Evolutionary conservation across 2,888 invertebrate species (phyloP), one percentile per base, ranked within the genome.

Genomic region (Asteroscopus sphinx): DNA sequence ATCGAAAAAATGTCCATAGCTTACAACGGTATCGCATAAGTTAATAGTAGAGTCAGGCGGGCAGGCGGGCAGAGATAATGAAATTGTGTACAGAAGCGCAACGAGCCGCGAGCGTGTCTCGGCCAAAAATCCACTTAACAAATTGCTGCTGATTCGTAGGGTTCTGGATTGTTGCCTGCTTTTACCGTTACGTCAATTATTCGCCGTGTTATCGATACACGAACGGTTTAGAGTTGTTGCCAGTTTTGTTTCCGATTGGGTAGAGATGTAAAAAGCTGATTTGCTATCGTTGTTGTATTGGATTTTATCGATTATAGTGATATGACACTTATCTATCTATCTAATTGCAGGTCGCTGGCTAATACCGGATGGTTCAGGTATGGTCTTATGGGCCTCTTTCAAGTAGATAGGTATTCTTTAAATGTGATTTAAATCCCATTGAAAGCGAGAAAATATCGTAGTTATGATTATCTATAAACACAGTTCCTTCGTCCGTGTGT

Each of bases 101-200:
- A 89, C 93, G 94, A 91, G 91, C 86, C 92, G 90, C 83, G 92
- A 90, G 91, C 92, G 91, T 92, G 93, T 93, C 93, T 93, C 94
- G 93, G 90, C 88, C 92, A 94, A 94, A 94, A 94, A 94, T 94
- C 94, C 94, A 94, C 94, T 94, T 94, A 94, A 94, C 94, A 94
- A 94, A 94, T 94, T 94, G 94, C 93, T 92, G 94, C 93, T 93
- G 94, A 94, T 94, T 93, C 93, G 92, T 88, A 91, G 92, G 93
- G 93, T 90, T 93, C 90, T 89, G 92, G 92, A 92, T 93, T 93
- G 93, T 91, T 93, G 92, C 85, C 90, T 88, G 91, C 90, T 92
- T 91, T 91, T 91, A 90, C 91, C 88, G 89, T 86, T 82, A 86
- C 88, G 89, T 91, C 92, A 89, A 89, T 92, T 91, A 91, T 90